These are phyloP conservation scores for Folsomia candida DNA, from an alignment of 2,888 invertebrate species.

Conservation along the genomic window DNA sequence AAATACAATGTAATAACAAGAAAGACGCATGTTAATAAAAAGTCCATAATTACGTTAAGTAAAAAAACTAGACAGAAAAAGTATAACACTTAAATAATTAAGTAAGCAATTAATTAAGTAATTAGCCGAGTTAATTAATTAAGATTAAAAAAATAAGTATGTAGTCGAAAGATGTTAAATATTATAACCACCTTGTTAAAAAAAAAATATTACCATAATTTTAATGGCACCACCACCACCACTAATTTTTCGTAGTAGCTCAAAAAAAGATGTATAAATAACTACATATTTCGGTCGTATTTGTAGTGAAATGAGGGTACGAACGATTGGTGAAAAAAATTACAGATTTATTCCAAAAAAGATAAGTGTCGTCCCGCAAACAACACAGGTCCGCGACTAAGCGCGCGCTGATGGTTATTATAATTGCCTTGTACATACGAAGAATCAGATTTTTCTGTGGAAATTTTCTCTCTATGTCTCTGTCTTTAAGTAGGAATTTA, in stretches of 20 bases:
- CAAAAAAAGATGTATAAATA: conserved; percentile 7
- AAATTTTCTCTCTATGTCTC: neutral
- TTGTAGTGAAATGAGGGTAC: too few relatives aligned
- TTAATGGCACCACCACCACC: neutral
- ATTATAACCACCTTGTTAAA: too few relatives aligned
- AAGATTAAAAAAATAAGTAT: too few relatives aligned
- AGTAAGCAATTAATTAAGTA: neutral
- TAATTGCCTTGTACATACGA: conserved; percentile 21
- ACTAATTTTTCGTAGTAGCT: conserved; percentile 14
- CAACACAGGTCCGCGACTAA: too few relatives aligned
- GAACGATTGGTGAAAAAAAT: too few relatives aligned
- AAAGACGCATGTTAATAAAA: conserved; percentile 45
- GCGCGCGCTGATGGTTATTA: conserved; percentile 11
- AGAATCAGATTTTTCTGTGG: neutral
- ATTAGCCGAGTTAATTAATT: too few relatives aligned
- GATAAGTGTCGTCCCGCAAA: too few relatives aligned
- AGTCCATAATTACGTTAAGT: conserved; percentile 42
- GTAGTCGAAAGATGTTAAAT: too few relatives aligned
- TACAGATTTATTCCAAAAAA: too few relatives aligned
- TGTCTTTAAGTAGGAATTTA: neutral
- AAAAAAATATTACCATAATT: neutral
- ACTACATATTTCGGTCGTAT: too few relatives aligned
- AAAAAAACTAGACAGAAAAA: too few relatives aligned
- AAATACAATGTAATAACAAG: conserved; percentile 37
- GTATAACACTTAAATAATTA: neutral